A percentile compares a stretch with the other conserved stretches of the same genome.
phyloP scores from a whole-genome alignment of 2,888 invertebrate species.

The Lasioglossum pauxillum region DNA sequence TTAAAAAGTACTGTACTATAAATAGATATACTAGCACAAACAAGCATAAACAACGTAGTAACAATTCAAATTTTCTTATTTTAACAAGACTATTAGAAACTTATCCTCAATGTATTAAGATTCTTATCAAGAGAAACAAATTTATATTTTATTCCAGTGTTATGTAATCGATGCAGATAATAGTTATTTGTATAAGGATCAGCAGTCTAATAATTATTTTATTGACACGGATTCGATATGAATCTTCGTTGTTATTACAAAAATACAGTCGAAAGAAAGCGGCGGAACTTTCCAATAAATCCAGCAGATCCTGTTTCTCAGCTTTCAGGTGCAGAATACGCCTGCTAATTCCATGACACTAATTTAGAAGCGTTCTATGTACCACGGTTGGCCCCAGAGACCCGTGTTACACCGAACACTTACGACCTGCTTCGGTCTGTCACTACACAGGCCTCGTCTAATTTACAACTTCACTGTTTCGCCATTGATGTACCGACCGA shows the following conservation, averaged over 20 bases:
- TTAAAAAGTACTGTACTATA: no score
- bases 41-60: no score
- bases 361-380: conserved; percentile 13
- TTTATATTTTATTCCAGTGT: neutral
- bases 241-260: neutral
- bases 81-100: neutral
- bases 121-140: neutral
- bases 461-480: conserved; percentile 22
- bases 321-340: conserved; percentile 1
- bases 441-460: conserved; percentile 13
- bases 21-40: no score
- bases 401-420: conserved; percentile 6
- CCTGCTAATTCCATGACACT: conserved; percentile 4
- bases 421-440: conserved; percentile 12
- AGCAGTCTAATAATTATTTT: neutral
- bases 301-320: neutral
- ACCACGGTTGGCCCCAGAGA: neutral
- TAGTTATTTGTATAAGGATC: neutral
- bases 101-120: neutral
- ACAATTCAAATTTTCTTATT: neutral
- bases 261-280: neutral
- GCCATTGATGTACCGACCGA: neutral
- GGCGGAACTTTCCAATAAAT: conserved; percentile 13
- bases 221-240: neutral
- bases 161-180: neutral